phyloP scores from a whole-genome alignment of 1,140 invertebrate species.

The Hestina assimilis region DNA sequence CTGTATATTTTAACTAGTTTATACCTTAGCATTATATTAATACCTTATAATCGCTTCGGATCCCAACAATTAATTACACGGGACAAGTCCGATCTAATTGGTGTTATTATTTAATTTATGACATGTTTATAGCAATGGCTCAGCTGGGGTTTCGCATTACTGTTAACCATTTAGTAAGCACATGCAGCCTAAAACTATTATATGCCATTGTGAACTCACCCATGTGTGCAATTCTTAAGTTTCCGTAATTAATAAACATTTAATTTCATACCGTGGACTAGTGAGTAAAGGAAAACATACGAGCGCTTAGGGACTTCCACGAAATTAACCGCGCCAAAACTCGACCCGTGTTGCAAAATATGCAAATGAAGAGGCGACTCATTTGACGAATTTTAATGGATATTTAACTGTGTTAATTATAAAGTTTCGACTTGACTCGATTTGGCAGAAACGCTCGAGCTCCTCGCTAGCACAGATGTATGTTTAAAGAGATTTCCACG shows the following conservation, averaged over 20 bases:
- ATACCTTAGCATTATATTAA: conserved; percentile 17
- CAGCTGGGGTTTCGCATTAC: conserved; percentile 22
- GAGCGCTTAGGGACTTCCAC: conserved; percentile 56
- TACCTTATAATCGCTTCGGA: conserved; percentile 18
- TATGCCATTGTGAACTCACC: neutral
- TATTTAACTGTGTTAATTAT: conserved; percentile 73
- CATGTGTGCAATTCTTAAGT: conserved; percentile 9
- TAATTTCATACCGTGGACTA: conserved; percentile 61
- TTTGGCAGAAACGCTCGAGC: conserved; percentile 43
- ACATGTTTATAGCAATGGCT: conserved; percentile 33
- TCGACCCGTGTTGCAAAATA: conserved; percentile 63
- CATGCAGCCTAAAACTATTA: conserved; percentile 35
- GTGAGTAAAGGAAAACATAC: conserved; percentile 46
- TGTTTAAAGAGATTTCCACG: conserved; percentile 41
- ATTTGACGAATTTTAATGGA: conserved; percentile 76
- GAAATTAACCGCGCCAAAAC: conserved; percentile 62
- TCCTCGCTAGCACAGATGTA: conserved; percentile 30
- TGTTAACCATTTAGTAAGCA: conserved; percentile 52
- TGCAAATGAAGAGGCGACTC: conserved; percentile 73
- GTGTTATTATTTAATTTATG: conserved; percentile 37
- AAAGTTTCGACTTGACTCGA: conserved; percentile 63
- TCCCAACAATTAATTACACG: conserved; percentile 33
- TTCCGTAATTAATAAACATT: conserved; percentile 72
- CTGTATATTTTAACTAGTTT: neutral
- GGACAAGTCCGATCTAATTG: conserved; percentile 27